Percentiles rank a stretch among this genome's conserved stretches.
These are phyloP conservation scores for Eretmocerus hayati DNA, from an alignment of 2,888 invertebrate genomes.

Conservation along the genomic window DNA sequence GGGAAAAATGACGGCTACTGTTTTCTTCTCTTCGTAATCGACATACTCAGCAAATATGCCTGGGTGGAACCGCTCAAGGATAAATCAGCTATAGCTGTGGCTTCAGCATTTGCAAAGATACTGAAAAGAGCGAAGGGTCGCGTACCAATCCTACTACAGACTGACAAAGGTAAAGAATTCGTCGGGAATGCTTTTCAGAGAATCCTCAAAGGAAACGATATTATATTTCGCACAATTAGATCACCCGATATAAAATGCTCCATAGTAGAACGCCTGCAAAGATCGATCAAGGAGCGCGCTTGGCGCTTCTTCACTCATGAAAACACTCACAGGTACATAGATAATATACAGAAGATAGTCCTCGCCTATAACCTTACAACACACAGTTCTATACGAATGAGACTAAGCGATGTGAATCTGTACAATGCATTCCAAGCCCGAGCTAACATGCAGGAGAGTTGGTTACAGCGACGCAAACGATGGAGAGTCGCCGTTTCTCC, in stretches of 20 bases:
- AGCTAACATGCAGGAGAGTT: background rate
- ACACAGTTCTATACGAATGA: conserved; percentile 22
- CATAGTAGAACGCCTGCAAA: conserved; percentile 17
- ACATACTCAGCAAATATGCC: no score
- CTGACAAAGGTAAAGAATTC: conserved; percentile 30
- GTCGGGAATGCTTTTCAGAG: conserved; percentile 8
- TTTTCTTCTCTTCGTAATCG: no score
- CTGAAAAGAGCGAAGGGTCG: no score
- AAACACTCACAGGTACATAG: conserved; percentile 18
- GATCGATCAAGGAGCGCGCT: conserved; percentile 17
- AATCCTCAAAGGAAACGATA: no score
- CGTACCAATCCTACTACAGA: no score
- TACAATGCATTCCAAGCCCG: conserved; percentile 5
- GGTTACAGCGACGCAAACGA: background rate
- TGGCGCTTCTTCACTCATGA: conserved; percentile 15
- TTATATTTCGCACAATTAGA: no score
- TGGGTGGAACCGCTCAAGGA: no score
- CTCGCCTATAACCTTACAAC: conserved; percentile 27
- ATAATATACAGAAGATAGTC: conserved; percentile 27
- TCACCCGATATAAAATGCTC: conserved; percentile 18
- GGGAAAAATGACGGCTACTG: no score
- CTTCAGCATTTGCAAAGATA: no score
- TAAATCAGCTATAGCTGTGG: no score
- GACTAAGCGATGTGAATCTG: conserved; percentile 1
- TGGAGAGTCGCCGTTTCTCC: background rate